Evolutionary conservation across 2,888 invertebrate species (phyloP).

Genomic region (Zaprionus bogoriensis): DNA sequence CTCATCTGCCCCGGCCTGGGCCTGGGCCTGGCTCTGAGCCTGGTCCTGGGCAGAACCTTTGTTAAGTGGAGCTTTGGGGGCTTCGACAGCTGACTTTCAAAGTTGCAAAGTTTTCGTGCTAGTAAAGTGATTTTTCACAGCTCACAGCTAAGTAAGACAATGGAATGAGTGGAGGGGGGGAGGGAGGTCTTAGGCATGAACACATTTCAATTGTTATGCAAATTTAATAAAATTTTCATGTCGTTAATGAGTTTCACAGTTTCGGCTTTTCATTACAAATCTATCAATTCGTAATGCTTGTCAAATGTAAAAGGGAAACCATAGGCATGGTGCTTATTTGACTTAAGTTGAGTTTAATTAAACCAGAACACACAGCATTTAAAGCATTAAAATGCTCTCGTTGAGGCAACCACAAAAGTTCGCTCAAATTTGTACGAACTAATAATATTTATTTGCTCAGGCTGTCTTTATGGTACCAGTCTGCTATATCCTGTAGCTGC

Average conservation of each 20-base stretch:
- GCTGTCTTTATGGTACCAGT: background rate
- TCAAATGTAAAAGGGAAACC: conserved; percentile 5
- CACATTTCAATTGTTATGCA: conserved; percentile 21
- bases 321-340: conserved; percentile 1
- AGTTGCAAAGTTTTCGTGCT: conserved; percentile 38
- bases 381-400: conserved; percentile 10
- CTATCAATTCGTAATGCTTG: conserved; percentile 23
- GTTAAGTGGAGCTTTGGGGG: background rate
- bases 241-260: conserved; percentile 47
- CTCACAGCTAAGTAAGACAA: conserved; percentile 24
- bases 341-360: background rate
- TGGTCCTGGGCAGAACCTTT: background rate
- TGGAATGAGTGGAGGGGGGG: background rate
- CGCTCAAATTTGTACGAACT: conserved; percentile 1
- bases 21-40: background rate
- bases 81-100: conserved; percentile 46
- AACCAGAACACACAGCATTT: conserved; percentile 1
- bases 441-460: conserved; percentile 22
- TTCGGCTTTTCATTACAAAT: conserved; percentile 34
- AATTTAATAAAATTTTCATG: conserved; percentile 47
- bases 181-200: background rate
- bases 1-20: background rate
- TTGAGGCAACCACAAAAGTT: background rate
- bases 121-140: conserved; percentile 41
- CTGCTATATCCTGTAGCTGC: background rate